Evolutionary conservation across 2,888 invertebrate genomes (phyloP), one percentile per base, ranked within the genome.

Genomic region (Aspidapion aeneum): DNA sequence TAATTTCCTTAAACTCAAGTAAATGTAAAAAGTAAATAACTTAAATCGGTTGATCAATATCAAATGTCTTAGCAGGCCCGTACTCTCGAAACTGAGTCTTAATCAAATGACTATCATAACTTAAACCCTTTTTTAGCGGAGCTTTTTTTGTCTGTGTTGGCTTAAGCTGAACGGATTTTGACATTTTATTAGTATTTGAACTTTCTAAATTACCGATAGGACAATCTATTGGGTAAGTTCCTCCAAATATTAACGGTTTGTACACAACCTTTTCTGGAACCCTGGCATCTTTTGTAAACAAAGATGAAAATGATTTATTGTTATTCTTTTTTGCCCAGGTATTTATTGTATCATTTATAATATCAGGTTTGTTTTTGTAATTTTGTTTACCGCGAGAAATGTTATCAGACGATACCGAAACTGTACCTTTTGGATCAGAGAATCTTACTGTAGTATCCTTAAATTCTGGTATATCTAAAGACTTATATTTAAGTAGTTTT

Each of bases 141-240:
- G 57, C 21, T 58, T 62, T 62, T 61, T 68, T 67, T 2, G 21
- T 48, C 58, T 63, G 59, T 2, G 52, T 19, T 5, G 18, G 18
- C 7, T 19, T 17, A 3, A 19, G 7, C n/a, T 19, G 17, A 35
- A 35, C 35, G 5, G 35, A 35, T 35, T 35, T 35, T 35, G 35
- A 35, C 35, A 35, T 35, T 35, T 35, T 35, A 12, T 35, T 35
- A 12, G 18, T 60, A 22, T 59, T 63, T n/a, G n/a, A n/a, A 58
- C 62, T 68, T 59, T 63, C 62, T 49, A 63, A 57, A 0, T 61
- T 59, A 7, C 65, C 63, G 9, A 71, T 77, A 21, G 93, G 93
- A 74, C 85, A 85, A 77, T 93, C 93, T 69, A 94, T 94, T 2
- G 94, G 93, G 82, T 86, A 94, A 1, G 94, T 94, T 60, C 93